A percentile compares a stretch with the other conserved stretches of the same genome.
Evolutionary conservation across 2,797 vertebrate species (phyloP).

Genomic region (Macrochelys suwanniensis): DNA sequence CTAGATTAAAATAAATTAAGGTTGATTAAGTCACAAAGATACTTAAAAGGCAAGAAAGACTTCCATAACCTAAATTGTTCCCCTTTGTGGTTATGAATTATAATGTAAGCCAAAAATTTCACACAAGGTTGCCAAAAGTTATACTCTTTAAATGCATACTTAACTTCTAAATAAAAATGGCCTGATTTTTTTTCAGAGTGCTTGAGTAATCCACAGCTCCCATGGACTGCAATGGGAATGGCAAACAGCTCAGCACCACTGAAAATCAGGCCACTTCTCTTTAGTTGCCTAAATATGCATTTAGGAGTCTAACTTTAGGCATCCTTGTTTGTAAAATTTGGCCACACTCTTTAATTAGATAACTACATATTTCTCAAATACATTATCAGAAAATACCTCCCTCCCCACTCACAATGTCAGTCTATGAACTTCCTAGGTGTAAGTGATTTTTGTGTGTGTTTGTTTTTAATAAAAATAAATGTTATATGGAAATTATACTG

Average conservation of each 20-base stretch:
- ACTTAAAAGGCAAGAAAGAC: background rate
- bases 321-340: background rate
- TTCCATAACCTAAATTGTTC: background rate
- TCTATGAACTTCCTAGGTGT: too few species aligned
- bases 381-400: background rate
- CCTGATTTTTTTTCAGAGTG: background rate
- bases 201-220: background rate
- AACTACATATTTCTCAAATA: background rate
- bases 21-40: background rate
- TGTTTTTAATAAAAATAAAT: background rate
- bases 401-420: background rate
- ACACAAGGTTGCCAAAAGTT: background rate
- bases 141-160: background rate
- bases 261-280: background rate
- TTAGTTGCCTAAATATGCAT: background rate
- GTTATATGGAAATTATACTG: background rate
- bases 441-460: too few species aligned
- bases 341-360: background rate
- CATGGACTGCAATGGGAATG: background rate
- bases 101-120: background rate
- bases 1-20: background rate
- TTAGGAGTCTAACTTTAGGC: background rate
- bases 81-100: background rate
- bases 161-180: background rate
- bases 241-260: background rate